Base-by-base conservation (phyloP, 2,888 invertebrate genomes). In the Bombyx huttoni region DNA sequence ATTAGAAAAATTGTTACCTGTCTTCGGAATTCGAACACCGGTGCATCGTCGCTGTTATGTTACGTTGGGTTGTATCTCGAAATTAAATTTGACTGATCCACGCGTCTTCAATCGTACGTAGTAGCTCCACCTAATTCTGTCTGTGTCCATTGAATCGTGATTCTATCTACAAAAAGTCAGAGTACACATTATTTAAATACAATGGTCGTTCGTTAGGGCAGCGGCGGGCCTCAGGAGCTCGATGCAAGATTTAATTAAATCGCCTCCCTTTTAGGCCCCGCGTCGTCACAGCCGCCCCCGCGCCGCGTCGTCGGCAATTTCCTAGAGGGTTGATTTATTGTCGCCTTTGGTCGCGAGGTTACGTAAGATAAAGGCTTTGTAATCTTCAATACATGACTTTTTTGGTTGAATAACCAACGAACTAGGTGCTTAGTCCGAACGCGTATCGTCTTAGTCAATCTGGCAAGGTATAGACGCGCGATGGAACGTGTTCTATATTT, bases 241-340 rank as follows among this genome's bases (percentile, higher is more conserved):
- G 88, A 89, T 88, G 89, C 87, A 89, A 90, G 89, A 90, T 90
- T 90, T 90, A 89, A 90, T 89, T 90, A 89, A 90, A 89, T 89
- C 84, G 81, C 81, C 82, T 72, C 67, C 67, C 61, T 65, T 63
- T 58, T 68, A 61, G 54, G 56, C 56, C 58, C 58, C 56, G 61
- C 55, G 55, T 49, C 54, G 54, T 63, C 61, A 56, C 62, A 57
- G 59, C 62, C 58, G 60, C 58, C 55, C 56, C 54, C 58, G 58
- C 56, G 33, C 24, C 47, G 66, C 78, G 75, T 75, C 78, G 78
- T 73, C 82, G 79, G 78, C 85, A 81, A 86, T 85, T 85, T 86
- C 86, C 85, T 83, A 73, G 70, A 69, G 81, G 73, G 81, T 83
- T 89, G 89, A 89, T 90, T 89, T 89, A 90, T 89, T 78, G 87